Evolutionary conservation across 92 coral and sea anemone species (phyloP), one percentile per base, ranked within the genome.

Genomic region (Palythoa grandis): DNA sequence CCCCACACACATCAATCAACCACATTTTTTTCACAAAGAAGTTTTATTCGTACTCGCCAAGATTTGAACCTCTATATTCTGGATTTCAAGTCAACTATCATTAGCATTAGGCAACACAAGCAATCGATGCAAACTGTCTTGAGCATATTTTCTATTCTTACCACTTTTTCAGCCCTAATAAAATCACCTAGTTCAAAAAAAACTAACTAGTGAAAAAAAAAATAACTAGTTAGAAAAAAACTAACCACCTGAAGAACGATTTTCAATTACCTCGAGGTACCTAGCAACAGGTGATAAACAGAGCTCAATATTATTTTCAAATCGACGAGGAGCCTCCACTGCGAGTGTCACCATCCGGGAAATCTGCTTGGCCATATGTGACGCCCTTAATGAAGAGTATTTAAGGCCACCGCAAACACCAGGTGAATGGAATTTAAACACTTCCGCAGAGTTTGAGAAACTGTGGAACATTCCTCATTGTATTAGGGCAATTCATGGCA

Each of bases 391-490:
- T 17, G 88, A 87, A 20, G 78, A 78, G 66, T 90, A 87, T 75
- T 63, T 92, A 53, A 85, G 90, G 88, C 57, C 91, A 68, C 93
- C 95, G 19, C 70, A 35, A 61, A 75, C 61, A 29, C 80, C 77
- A 52, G 87, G 85, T 25, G 93, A 90, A 70, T 92, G 95, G 93
- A 82, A 76, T n/a, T n/a, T n/a, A 52, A 88, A 90, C 72, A 82
- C 86, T 70, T 85, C 89, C 70, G 70, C 86, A 63, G 89, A 63
- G 69, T 63, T 63, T 63, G 75, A 70, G 77, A 71, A 78, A 72
- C 74, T 86, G 60, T 93, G 95, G 92, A 93, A 93, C 83, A 82
- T 88, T 71, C 96, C 96, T 71, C 91, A 90, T 78, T 92, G 91
- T 74, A 66, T 90, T 56, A 91, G 95, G 40, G 92, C 95, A 19